phyloP scores from a whole-genome alignment of 2,113 vertebrate genomes.

The Ondatra zibethicus region DNA sequence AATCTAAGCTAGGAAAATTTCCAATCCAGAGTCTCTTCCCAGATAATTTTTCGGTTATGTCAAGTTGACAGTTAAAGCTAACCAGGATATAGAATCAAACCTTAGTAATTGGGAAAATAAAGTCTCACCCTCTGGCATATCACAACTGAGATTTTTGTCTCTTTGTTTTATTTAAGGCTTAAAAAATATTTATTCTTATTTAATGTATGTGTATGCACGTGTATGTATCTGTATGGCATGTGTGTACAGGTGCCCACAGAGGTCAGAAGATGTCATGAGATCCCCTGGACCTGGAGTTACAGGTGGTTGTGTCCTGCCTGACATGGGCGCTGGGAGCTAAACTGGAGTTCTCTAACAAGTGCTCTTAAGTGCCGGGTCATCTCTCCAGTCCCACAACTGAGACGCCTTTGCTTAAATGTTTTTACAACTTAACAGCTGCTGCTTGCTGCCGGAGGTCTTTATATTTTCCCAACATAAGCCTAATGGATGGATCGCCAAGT shows the following conservation, averaged over 20 bases:
- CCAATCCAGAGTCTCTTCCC: background rate
- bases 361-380: too few relatives aligned
- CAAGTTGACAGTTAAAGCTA: background rate
- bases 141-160: background rate
- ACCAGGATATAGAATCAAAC: background rate
- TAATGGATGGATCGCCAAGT: background rate
- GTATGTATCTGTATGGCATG: background rate
- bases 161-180: background rate
- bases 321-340: background rate
- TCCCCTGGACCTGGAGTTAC: background rate
- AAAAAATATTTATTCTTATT: background rate
- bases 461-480: background rate
- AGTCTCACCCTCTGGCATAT: background rate
- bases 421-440: background rate
- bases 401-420: background rate
- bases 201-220: background rate
- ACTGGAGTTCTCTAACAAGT: background rate
- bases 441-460: background rate
- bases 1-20: background rate
- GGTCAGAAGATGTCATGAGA: background rate
- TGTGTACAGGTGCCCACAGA: background rate
- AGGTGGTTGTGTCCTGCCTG: background rate
- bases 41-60: background rate
- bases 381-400: background rate
- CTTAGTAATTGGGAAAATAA: background rate